Conservation (phyloP, 37 sponge, comb jelly and placozoan species). For the Oopsacas minuta region DNA sequence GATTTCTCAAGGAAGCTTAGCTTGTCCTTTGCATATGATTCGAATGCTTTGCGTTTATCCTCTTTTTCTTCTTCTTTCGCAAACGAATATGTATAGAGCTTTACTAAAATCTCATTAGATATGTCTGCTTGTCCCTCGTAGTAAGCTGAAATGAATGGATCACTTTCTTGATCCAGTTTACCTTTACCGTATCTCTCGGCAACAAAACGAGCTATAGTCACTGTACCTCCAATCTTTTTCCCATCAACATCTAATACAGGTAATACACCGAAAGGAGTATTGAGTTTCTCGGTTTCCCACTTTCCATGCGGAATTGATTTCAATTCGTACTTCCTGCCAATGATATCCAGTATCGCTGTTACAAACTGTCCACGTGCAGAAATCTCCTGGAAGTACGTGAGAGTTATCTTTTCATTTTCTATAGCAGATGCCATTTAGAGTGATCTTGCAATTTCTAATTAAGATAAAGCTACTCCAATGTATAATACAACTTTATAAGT, state of each 20-base stretch:
- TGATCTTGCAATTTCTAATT: no score
- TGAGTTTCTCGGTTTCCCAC: conserved; percentile 33
- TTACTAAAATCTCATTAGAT: conserved; percentile 21
- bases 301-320: background rate
- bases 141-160: conserved; percentile 38
- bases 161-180: conserved; percentile 17
- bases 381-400: background rate
- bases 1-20: conserved; percentile 21
- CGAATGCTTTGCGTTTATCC: conserved; percentile 25
- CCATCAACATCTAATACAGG: conserved; percentile 46
- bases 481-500: no score
- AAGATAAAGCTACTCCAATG: no score
- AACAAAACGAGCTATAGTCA: conserved; percentile 23
- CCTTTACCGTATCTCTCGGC: conserved; percentile 40
- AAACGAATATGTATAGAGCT: background rate
- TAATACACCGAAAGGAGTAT: conserved; percentile 29
- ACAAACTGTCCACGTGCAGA: background rate
- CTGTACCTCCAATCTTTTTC: conserved; percentile 27
- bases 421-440: background rate
- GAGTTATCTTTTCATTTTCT: background rate
- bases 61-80: conserved; percentile 35
- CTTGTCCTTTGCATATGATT: conserved; percentile 19
- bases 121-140: conserved; percentile 28
- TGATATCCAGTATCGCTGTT: background rate
- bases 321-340: background rate